Base-by-base conservation (phyloP, 2,797 vertebrate genomes). In the Centroberyx gerrardi region DNA sequence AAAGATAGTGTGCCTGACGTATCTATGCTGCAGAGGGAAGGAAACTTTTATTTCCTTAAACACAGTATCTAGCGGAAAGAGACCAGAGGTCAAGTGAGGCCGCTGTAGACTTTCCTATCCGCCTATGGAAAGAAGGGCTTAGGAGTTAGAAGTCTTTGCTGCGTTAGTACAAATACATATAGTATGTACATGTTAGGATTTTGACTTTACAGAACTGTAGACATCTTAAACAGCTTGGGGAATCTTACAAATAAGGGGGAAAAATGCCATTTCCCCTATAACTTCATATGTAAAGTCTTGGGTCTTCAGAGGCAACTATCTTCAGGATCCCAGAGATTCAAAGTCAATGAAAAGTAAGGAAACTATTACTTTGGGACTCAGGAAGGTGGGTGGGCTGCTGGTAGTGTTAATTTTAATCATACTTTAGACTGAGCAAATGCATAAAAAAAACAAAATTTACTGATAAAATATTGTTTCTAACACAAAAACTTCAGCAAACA, bases 11-110 rank as follows among this genome's bases (percentile, higher is more conserved):
- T 36, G 29, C 10, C 46, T 40, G 56, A 51, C 49, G 22, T 15
- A 15, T 68, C 55, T 65, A 22, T 18, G 36, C 61, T 36, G 17
- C 3, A 0, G 52, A 75, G 31, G 74, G 76, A 79, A 58, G 80
- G 80, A 82, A 86, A 51, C 27, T 52, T 2, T 0, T 78, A 69
- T 87, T 88, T 81, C 81, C 74, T 74, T 60, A 46, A 67, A 68
- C 0, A 17, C 68, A 77, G 82, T 84, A 90, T 90, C 88, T 83
- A 0, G n/a, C 70, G 71, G 68, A 86, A 69, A 56, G 69, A 78
- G 77, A 80, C 12, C 73, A 76, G 56, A 81, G 83, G 84, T 89
- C 79, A 87, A 12, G 17, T 53, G 33, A 83, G 87, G 76, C 38
- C 9, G 5, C 70, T 22, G 15, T 51, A 65, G 78, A 71, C 42